Evolutionary conservation across 2,113 vertebrate genomes (phyloP), one percentile per base, ranked within the genome.

Genomic region (Bucco capensis): DNA sequence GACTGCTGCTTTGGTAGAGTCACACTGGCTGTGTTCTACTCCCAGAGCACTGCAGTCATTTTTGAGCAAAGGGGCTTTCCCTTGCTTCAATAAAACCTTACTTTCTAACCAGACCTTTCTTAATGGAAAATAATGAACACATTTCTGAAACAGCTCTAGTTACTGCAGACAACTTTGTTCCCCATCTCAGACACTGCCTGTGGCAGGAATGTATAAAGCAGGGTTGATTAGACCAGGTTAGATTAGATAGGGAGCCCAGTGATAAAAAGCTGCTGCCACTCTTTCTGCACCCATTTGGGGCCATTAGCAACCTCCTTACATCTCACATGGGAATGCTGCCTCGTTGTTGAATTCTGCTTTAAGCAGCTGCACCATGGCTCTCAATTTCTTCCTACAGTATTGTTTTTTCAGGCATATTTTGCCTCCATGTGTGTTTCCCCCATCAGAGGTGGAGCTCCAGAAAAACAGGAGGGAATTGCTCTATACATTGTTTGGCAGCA

Each of bases 21-120:
- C 72, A 60, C 64, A 40, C 60, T 9, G 1, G 33, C 67, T 1
- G 0, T 46, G 44, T 37, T 83, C 23, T 47, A 2, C 57, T 81
- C 42, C 69, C 5, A 1, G 28, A 47, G 61, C 51, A 77, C 7
- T 0, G 5, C 57, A 90, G 69, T 67, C 86, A 44, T 64, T 95
- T 94, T 49, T 82, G 53, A 84, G 85, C 69, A 72, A 88, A 73
- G 62, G 47, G 74, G 14, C 76, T 91, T 90, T 94, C 71, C 77
- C 47, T 70, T 57, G 46, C 67, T 84, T 93, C 78, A 57, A 82
- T 25, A 79, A 86, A 86, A 87, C 57, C 53, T 33, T 86, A 65
- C 40, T 22, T 82, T 92, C 74, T 84, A 44, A 49, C 9, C 58
- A 61, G 66, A 61, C 49, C 23, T 62, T 62, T 76, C 66, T 49